Evolutionary conservation across 1,140 invertebrate species (phyloP).

Genomic region (Neuroterus valhalla): DNA sequence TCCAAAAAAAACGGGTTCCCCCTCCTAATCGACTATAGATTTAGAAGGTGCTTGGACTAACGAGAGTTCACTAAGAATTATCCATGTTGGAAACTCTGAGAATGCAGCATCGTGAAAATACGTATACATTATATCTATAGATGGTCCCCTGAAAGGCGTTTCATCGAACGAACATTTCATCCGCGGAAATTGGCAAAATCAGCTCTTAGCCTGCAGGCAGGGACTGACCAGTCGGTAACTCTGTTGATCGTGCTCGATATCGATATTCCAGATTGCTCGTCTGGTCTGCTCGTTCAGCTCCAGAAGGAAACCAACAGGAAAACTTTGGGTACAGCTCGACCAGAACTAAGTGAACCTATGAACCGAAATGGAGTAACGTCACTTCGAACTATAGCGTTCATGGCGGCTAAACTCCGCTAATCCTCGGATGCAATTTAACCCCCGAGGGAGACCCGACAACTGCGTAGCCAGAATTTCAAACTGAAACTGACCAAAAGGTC

Average conservation of each 20-base stretch:
- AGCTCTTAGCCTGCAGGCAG: constrained; percentile 42
- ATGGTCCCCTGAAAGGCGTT: neutral
- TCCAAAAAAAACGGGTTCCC: too few species aligned
- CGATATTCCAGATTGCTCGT: constrained; percentile 50
- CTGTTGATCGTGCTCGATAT: constrained; percentile 40
- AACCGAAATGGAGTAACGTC: constrained; percentile 37
- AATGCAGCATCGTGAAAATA: constrained; percentile 13
- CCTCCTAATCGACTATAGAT: too few species aligned
- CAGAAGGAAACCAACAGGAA: constrained; percentile 42
- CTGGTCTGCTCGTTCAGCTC: constrained; percentile 41
- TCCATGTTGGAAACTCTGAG: neutral
- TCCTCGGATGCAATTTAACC: constrained; percentile 59
- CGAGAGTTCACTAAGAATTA: constrained; percentile 20
- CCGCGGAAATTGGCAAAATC: constrained; percentile 48
- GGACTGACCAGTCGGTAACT: constrained; percentile 43
- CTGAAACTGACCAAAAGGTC: constrained; percentile 55
- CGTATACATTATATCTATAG: constrained; percentile 1
- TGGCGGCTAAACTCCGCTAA: constrained; percentile 58
- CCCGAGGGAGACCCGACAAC: constrained; percentile 42
- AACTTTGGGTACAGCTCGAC: constrained; percentile 46
- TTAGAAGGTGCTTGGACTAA: constrained; percentile 22
- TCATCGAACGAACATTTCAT: constrained; percentile 1
- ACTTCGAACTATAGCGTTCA: constrained; percentile 47
- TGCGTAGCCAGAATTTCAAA: constrained; percentile 53
- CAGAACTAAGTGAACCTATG: constrained; percentile 33